Evolutionary conservation across 30 jellyfish, hydroid and myxozoan genomes (phyloP), one percentile per base, ranked within the genome.

Genomic region (Haliclystus octoradiatus): DNA sequence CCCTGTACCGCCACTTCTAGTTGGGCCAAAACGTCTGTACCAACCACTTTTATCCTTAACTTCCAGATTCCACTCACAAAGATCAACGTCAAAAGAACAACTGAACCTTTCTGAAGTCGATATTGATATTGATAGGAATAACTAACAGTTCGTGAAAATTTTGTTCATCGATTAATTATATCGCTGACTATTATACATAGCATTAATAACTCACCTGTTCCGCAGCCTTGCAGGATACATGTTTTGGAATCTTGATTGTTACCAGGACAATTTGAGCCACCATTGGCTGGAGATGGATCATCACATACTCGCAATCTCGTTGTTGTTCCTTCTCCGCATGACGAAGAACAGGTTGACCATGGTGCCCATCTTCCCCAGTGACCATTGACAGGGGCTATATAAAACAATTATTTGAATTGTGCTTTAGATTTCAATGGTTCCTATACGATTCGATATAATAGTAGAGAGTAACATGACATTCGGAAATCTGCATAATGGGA

Each of bases 301-400:
- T 80, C 76, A 78, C 97, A 87, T 19, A 13, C 28, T 3, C 97
- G 93, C 27, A 70, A 68, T 31, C 97, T 60, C 57, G 62, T 68
- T 22, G 13, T 60, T 33, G 28, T 32, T 0, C 97, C 97, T n/a
- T 33, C 34, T 15, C 74, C 97, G 80, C 97, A 87, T 22, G 87
- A 31, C 27, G 63, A 29, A 52, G 78, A 73, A 75, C 97, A 87
- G 1, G 60, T 2, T 29, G 75, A 57, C 97, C 97, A 87, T 1
- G 92, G 22, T 3, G 81, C 32, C 97, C 97, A 87, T 34, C 82
- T 52, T 35, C 87, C 87, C 97, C 97, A 87, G 62, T 87, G 94
- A 22, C 97, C 97, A 28, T 81, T 93, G 46, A 72, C 60, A 0
- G 89, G 83, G 4, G 78, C 96, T 85, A 35, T 0, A 82, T n/a